These are phyloP conservation scores for Clangula hyemalis DNA, from an alignment of 2,797 vertebrate genomes.

Conservation along the genomic window DNA sequence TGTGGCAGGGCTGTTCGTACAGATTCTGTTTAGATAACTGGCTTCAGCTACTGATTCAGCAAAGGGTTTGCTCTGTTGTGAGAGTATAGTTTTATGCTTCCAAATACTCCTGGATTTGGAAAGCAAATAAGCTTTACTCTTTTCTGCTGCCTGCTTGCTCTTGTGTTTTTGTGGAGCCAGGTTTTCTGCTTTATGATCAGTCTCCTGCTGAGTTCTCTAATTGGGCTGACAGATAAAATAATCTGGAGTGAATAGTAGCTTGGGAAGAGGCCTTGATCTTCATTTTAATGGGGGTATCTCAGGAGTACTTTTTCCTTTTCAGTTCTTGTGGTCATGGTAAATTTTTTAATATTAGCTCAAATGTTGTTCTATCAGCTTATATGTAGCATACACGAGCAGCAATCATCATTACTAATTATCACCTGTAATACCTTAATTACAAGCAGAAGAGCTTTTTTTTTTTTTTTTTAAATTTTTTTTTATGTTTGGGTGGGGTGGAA, in stretches of 20 bases:
- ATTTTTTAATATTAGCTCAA: not conserved
- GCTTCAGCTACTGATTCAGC: slow-evolving; percentile 35
- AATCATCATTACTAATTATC: not conserved
- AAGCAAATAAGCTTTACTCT: slow-evolving; percentile 55
- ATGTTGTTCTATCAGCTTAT: not conserved
- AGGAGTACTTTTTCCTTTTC: not conserved
- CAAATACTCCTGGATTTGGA: slow-evolving; percentile 48
- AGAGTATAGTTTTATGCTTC: slow-evolving; percentile 36
- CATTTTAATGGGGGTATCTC: not conserved
- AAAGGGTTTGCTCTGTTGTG: not conserved
- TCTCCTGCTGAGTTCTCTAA: slow-evolving; percentile 26
- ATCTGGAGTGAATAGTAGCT: not conserved
- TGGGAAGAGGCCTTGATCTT: not conserved
- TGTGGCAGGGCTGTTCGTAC: not conserved
- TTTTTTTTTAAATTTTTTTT: not conserved
- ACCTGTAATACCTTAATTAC: not conserved
- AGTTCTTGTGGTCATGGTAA: not conserved
- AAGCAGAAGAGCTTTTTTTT: not conserved
- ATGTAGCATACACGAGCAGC: not conserved
- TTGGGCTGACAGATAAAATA: slow-evolving; percentile 38
- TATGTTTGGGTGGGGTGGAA: not conserved
- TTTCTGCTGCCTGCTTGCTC: not conserved
- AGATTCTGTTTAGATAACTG: slow-evolving; percentile 28
- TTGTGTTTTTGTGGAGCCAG: not conserved
- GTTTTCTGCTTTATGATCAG: slow-evolving; percentile 12